Conservation (phyloP, 2,888 invertebrate species). For the Trichopoda pennipes region DNA sequence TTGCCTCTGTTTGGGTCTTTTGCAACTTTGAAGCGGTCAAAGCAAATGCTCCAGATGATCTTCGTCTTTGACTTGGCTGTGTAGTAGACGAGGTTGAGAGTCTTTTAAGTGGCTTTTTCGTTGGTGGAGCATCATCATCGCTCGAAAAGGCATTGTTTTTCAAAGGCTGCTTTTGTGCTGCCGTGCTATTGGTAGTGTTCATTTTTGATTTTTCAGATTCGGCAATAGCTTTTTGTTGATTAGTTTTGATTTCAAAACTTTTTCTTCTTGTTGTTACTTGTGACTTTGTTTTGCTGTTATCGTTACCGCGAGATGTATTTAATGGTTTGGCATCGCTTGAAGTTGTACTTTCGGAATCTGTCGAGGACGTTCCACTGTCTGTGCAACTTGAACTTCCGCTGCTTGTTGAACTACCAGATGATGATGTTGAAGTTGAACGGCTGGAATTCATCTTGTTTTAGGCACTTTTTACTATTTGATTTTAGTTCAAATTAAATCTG, state of each 20-base stretch:
- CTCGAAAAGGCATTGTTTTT: conserved; percentile 83
- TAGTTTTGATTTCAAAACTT: conserved; percentile 72
- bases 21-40: conserved; percentile 75
- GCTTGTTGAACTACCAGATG: conserved; percentile 85
- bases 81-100: conserved; percentile 65
- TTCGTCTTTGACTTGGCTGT: conserved; percentile 76
- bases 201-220: conserved; percentile 61
- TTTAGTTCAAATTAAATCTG: background rate
- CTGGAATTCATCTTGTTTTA: conserved; percentile 55
- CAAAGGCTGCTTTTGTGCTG: conserved; percentile 76
- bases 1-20: conserved; percentile 75
- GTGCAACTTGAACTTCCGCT: conserved; percentile 87
- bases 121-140: conserved; percentile 83
- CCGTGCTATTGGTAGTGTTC: conserved; percentile 71
- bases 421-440: conserved; percentile 82
- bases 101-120: conserved; percentile 72
- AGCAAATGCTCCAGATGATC: conserved; percentile 69
- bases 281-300: conserved; percentile 72
- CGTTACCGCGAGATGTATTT: conserved; percentile 75
- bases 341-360: conserved; percentile 87
- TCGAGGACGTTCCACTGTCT: conserved; percentile 83
- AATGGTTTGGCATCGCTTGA: conserved; percentile 81
- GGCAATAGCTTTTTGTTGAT: conserved; percentile 66
- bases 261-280: conserved; percentile 68
- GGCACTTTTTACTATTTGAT: background rate